These are phyloP conservation scores for Pycnomerus fuliginosus DNA, from an alignment of 2,888 invertebrate genomes.

Conservation along the genomic window DNA sequence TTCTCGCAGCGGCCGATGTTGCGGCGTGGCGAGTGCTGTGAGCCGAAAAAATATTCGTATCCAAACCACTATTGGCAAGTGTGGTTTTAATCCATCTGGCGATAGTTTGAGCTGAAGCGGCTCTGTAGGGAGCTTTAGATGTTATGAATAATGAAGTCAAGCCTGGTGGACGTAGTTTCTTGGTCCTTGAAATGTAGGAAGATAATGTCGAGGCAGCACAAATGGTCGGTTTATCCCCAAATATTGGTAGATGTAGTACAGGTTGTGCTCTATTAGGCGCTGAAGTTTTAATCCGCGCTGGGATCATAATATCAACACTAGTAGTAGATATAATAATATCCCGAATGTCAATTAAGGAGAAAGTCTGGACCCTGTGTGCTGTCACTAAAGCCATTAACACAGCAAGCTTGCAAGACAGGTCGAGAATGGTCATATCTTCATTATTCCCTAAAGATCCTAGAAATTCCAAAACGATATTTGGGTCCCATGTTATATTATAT, in stretches of 20 bases:
- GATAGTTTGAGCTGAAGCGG: background rate
- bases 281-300: background rate
- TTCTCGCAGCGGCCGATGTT: constrained; percentile 29
- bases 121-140: background rate
- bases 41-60: constrained; percentile 22
- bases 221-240: background rate
- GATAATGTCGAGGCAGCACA: background rate
- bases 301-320: background rate
- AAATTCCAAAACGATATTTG: constrained; percentile 15
- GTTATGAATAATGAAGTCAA: background rate
- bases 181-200: background rate
- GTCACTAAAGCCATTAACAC: background rate
- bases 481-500: constrained; percentile 37
- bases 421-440: constrained; percentile 4
- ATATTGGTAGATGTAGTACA: background rate
- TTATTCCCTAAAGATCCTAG: constrained; percentile 8
- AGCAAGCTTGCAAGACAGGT: constrained; percentile 1
- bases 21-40: constrained; percentile 30
- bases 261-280: background rate
- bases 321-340: constrained; percentile 6
- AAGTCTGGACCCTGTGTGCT: constrained; percentile 14
- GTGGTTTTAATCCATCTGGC: background rate
- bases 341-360: constrained; percentile 13
- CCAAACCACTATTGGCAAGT: constrained; percentile 19
- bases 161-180: background rate